Conservation (phyloP, 1,140 invertebrate genomes). For the Caenorhabditis brenneri region DNA sequence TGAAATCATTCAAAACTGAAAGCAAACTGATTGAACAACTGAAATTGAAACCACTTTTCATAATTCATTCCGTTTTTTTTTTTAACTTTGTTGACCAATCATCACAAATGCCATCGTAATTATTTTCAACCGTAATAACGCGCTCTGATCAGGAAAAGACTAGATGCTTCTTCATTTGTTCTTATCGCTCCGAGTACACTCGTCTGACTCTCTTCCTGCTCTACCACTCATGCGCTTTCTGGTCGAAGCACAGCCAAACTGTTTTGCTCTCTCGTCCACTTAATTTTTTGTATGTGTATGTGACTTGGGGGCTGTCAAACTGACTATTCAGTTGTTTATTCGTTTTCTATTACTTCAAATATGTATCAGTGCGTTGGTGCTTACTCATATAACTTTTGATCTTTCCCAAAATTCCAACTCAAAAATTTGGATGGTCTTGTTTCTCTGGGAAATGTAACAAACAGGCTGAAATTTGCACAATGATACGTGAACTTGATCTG, state of each 20-base stretch:
- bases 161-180: background rate
- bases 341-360: background rate
- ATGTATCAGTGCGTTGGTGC: background rate
- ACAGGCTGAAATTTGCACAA: background rate
- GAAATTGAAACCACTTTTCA: too few relatives aligned
- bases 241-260: background rate
- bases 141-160: background rate
- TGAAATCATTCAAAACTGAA: too few relatives aligned
- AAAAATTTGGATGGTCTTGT: background rate
- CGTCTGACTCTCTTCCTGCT: background rate
- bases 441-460: background rate
- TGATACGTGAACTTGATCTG: background rate
- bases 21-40: too few relatives aligned
- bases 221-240: background rate
- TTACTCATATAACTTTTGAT: background rate
- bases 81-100: slow-evolving; percentile 1
- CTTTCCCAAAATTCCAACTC: background rate
- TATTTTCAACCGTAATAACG: background rate
- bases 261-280: background rate
- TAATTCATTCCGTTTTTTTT: background rate
- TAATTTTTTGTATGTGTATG: background rate
- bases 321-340: background rate
- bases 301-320: background rate
- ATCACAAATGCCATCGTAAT: background rate
- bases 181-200: slow-evolving; percentile 26